Evolutionary conservation across 2,797 vertebrate genomes (phyloP).

Genomic region (Sebastes kiyomatsui): DNA sequence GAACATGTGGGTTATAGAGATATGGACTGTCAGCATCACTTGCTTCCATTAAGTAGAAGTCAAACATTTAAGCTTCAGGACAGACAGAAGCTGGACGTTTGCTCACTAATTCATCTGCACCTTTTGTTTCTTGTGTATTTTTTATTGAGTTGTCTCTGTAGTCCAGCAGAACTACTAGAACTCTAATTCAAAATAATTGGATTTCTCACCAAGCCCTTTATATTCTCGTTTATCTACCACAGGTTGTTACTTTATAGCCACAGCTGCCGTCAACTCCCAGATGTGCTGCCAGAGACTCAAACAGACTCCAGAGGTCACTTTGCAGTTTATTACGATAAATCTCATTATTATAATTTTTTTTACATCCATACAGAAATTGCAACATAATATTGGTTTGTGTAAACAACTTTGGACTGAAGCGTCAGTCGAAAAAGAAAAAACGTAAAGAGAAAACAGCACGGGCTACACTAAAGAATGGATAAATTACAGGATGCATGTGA

Average conservation of each 20-base stretch:
- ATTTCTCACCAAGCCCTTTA: neutral
- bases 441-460: constrained; percentile 66
- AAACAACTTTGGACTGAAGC: constrained; percentile 77
- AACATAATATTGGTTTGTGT: constrained; percentile 75
- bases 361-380: constrained; percentile 79
- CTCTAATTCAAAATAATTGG: neutral
- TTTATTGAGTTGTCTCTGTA: neutral
- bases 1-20: too few relatives aligned
- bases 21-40: too few relatives aligned
- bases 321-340: constrained; percentile 85
- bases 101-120: neutral
- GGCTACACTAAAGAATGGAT: constrained; percentile 64
- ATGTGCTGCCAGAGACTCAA: constrained; percentile 44
- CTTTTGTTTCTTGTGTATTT: neutral
- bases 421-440: constrained; percentile 55
- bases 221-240: neutral
- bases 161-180: neutral
- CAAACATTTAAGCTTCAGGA: neutral
- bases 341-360: constrained; percentile 55
- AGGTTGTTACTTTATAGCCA: neutral
- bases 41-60: too few relatives aligned
- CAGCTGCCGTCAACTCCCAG: neutral
- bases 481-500: constrained; percentile 69
- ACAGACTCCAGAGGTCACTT: constrained; percentile 69
- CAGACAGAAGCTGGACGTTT: neutral